These are phyloP conservation scores for Nyctalus aviator DNA, from an alignment of 2,797 vertebrate genomes.

Conservation along the genomic window DNA sequence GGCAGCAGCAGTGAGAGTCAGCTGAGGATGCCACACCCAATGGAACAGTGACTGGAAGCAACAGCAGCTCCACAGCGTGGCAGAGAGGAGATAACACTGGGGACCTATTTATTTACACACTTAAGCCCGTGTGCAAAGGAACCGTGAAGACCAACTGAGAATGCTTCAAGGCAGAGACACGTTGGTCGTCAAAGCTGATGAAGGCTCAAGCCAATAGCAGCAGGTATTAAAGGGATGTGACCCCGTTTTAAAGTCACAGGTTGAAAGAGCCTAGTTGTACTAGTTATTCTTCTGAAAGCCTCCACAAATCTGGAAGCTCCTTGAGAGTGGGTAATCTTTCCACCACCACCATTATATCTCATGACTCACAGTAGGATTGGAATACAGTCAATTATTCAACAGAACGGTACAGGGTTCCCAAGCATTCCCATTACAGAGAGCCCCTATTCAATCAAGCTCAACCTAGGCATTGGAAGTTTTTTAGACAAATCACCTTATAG, in stretches of 20 bases:
- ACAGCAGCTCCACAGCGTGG: background rate
- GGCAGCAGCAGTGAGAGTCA: background rate
- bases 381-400: background rate
- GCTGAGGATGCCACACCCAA: background rate
- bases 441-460: background rate
- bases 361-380: background rate
- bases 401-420: background rate
- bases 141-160: background rate
- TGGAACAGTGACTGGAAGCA: background rate
- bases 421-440: background rate
- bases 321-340: background rate
- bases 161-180: background rate
- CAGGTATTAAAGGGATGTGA: background rate
- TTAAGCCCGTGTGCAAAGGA: background rate
- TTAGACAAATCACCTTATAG: slow-evolving; percentile 5
- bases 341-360: background rate
- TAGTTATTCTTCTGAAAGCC: background rate
- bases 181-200: background rate
- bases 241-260: slow-evolving; percentile 5
- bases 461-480: background rate
- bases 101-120: background rate
- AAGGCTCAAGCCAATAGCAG: background rate
- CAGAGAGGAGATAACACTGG: background rate
- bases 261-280: background rate
- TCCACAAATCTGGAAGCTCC: background rate